Conservation (phyloP, 2,113 vertebrate species). For the Charina bottae region DNA sequence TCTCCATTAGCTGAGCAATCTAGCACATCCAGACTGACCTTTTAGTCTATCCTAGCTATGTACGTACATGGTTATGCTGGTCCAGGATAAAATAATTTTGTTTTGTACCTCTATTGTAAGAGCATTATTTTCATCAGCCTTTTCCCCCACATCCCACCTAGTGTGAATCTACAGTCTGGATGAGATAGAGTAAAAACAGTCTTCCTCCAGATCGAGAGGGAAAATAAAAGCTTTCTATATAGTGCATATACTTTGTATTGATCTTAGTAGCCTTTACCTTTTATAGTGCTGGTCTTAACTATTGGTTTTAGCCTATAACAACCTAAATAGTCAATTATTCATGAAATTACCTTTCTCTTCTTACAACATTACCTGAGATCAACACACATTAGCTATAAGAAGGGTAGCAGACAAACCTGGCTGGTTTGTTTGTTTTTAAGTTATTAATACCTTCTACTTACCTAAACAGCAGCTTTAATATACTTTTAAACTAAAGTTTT, state of each 20-base stretch:
- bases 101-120: no score
- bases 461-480: neutral
- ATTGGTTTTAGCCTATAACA: conserved; percentile 22
- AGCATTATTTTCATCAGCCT: no score
- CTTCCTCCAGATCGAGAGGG: neutral
- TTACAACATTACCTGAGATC: conserved; percentile 12
- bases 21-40: neutral
- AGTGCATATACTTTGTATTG: neutral
- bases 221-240: neutral
- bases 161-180: no score
- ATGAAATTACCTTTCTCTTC: neutral
- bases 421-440: no score
- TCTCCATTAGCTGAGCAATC: neutral
- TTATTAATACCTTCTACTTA: accelerated
- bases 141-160: no score
- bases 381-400: neutral
- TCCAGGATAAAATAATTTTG: no score
- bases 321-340: conserved; percentile 3
- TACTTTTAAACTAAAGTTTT: conserved; percentile 1
- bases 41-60: neutral
- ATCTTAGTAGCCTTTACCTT: neutral
- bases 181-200: no score
- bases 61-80: neutral
- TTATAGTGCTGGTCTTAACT: neutral
- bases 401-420: no score